Evolutionary conservation across 1,140 invertebrate species (phyloP), one percentile per base, ranked within the genome.

Genomic region (Caligus rogercresseyi): DNA sequence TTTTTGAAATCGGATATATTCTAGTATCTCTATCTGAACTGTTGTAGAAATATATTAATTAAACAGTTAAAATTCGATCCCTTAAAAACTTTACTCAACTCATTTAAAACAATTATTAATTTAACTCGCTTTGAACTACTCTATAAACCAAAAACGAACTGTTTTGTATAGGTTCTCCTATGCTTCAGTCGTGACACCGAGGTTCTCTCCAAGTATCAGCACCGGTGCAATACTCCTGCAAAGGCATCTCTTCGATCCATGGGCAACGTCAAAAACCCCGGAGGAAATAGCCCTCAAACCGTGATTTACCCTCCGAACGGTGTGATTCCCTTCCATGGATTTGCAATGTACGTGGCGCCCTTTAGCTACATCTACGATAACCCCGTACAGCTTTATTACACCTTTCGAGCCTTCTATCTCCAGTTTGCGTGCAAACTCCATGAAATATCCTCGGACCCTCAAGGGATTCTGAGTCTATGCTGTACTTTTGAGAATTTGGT

Each of bases 331-430:
- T 96, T 94, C 72, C 90, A 96, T 72, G 92, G 91, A 0, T 95
- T 96, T 71, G 86, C 90, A 7, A 95, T 97, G 91, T 94, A 92
- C 74, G 87, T 87, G 90, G 87, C 89, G 0, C 91, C 92, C 4
- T 84, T 97, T 69, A 95, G 91, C 72, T 97, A 92, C 70, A 71
- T 96, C 19, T 95, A 86, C 71, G 85, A 91, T 67, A 86, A 94
- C 66, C 83, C 89, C 0, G 81, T 87, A 0, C 78, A 81, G 21
- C 78, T 95, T 23, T 96, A 96, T 72, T 90, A 82, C 65, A 83
- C 89, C 1, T 94, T 95, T 72, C 78, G 89, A 31, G 84, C 89
- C 11, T 86, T 96, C 70, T 97, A 96, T 74, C 78, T 63, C 1
- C 20, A 53, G 15, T 18, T 64, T 43, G 25, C 7, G 13, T 52